Evolutionary conservation across 2,113 vertebrate species (phyloP).

Genomic region (Anoplopoma fimbria): DNA sequence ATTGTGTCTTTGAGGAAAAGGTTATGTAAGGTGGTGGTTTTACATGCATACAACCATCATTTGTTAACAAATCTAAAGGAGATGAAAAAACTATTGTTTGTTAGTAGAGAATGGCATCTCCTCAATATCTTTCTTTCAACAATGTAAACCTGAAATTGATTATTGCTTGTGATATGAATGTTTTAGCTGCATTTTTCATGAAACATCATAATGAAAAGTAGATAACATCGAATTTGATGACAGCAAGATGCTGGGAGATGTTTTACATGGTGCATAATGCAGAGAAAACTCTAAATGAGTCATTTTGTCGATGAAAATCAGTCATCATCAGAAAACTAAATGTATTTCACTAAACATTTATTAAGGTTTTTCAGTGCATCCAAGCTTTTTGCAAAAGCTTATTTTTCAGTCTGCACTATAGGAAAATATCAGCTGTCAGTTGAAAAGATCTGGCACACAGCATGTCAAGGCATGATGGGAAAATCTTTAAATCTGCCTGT

Average conservation of each 20-base stretch:
- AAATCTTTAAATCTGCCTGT: background rate
- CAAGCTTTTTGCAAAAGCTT: background rate
- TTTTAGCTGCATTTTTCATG: too few species aligned
- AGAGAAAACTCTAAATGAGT: background rate
- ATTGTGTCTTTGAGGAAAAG: background rate
- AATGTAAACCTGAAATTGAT: too few species aligned
- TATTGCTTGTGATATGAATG: too few species aligned
- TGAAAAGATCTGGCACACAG: too few species aligned
- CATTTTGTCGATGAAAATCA: background rate
- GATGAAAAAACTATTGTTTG: background rate
- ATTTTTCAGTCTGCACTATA: background rate
- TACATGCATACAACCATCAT: too few species aligned
- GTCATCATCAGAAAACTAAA: background rate
- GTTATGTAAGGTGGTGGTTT: too few species aligned
- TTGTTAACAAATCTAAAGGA: background rate
- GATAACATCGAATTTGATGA: background rate
- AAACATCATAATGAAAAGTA: too few species aligned
- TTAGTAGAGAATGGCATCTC: background rate
- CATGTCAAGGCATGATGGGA: background rate
- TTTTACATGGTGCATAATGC: background rate
- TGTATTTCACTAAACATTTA: background rate
- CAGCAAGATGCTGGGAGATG: background rate
- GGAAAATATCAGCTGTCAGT: background rate
- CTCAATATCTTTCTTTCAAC: too few species aligned
- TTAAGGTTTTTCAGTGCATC: too few species aligned